Conservation (phyloP, 2,888 invertebrate species). For the Maniola hyperantus region DNA sequence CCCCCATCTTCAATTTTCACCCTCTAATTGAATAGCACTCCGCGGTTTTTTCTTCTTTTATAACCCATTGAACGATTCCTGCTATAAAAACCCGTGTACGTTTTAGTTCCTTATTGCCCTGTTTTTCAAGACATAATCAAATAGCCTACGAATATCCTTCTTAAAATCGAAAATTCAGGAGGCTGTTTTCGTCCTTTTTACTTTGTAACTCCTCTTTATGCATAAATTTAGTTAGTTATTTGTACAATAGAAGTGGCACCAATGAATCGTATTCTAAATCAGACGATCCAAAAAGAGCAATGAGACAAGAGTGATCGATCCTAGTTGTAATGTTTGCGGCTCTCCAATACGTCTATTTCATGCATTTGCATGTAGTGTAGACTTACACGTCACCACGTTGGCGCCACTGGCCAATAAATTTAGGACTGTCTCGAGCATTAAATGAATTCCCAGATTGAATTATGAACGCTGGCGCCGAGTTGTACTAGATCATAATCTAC, state of each 20-base stretch:
- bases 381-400: slow-evolving; percentile 67
- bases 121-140: too few relatives aligned
- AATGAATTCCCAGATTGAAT: slow-evolving; percentile 76
- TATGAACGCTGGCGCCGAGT: slow-evolving; percentile 69
- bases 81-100: too few relatives aligned
- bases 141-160: too few relatives aligned
- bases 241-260: slow-evolving; percentile 3
- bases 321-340: slow-evolving; percentile 28
- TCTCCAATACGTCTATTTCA: slow-evolving; percentile 31
- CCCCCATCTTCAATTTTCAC: too few relatives aligned
- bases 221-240: neutral
- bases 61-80: too few relatives aligned
- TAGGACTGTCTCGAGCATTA: slow-evolving; percentile 76
- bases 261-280: slow-evolving; percentile 23
- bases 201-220: too few relatives aligned
- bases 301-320: slow-evolving; percentile 25
- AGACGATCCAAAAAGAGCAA: slow-evolving; percentile 16
- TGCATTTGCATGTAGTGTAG: slow-evolving; percentile 48
- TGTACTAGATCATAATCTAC: slow-evolving; percentile 72
- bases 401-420: slow-evolving; percentile 80
- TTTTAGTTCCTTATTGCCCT: too few relatives aligned
- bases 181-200: too few relatives aligned
- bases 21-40: too few relatives aligned
- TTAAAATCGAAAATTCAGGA: too few relatives aligned
- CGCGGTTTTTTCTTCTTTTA: too few relatives aligned